Base-by-base conservation (phyloP, 2,113 vertebrate species). In the Strix aluco region DNA sequence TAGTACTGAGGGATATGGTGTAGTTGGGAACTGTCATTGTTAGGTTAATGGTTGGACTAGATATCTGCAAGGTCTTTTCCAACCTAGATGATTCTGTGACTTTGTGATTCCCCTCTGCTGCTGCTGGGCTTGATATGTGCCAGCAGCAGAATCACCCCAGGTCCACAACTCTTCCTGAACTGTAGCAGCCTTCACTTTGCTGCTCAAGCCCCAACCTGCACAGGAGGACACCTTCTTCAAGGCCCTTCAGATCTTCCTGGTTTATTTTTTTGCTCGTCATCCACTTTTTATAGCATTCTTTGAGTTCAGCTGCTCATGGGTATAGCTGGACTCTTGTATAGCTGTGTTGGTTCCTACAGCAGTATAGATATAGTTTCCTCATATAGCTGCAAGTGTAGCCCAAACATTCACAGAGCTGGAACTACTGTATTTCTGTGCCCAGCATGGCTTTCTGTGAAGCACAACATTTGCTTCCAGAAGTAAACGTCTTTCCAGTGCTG, bases 121-220 rank as follows among this genome's bases (percentile, higher is more conserved):
- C 83, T 79, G 21, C 74, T 57, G 42, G 58, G 19, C 46, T 65
- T 46, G 27, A 40, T n/a, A 34, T n/a, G n/a, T 29, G 3, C 52
- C 62, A 86, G 25, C 62, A 59, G 49, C 69, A 87, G 47, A 67
- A 38, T 61, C 22, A 21, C 11, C 10, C 38, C 51, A 51, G 63
- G 57, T n/a, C 65, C 38, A 19, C 0, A 0, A 52, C 38, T 72
- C 58, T 44, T 77, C n/a, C 63, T 55, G 16, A 70, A 5, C 32
- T 59, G 8, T 8, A 65, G 7, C 44, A 81, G 32, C 73, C 67
- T 67, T 59, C 51, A 3, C 17, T 44, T 70, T 32, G 32, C 54
- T 71, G 20, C 38, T 55, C 30, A 42, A 55, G 19, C 42, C 42
- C 40, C 51, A 49, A 0, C 4, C 9, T 71, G 30, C n/a, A 70